phyloP scores from a whole-genome alignment of 2,113 vertebrate species.

The Patagioenas fasciata region DNA sequence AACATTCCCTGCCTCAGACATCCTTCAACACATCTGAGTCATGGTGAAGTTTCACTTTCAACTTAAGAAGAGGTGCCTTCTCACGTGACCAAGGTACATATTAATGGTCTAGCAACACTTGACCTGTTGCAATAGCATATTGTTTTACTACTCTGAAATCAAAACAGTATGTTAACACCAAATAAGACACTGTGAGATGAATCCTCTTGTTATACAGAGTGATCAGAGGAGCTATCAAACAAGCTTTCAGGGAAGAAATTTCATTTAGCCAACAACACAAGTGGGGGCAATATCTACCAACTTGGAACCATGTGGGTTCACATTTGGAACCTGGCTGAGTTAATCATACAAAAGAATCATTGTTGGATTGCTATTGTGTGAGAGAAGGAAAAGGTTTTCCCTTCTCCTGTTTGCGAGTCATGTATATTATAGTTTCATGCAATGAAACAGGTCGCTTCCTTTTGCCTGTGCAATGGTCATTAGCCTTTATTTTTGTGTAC shows the following conservation, averaged over 20 bases:
- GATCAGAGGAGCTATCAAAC: not conserved
- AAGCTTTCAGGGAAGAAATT: not conserved
- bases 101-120: not conserved
- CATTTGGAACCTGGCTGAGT: not conserved
- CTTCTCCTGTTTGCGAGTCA: not conserved
- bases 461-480: conserved; percentile 17
- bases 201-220: not conserved
- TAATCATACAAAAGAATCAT: not conserved
- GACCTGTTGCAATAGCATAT: not conserved
- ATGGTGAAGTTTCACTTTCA: not conserved
- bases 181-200: not conserved
- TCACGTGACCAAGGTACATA: not conserved
- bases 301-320: not conserved
- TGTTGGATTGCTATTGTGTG: not conserved
- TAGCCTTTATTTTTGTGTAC: conserved; percentile 33
- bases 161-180: not conserved
- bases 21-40: not conserved
- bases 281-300: not conserved
- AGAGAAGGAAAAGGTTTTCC: not conserved
- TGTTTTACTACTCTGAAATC: not conserved
- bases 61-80: not conserved
- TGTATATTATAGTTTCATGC: not conserved
- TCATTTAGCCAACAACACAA: not conserved
- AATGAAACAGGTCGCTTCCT: conserved; percentile 25
- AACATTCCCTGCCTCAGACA: not conserved